Percentiles rank a stretch among this genome's conserved stretches.
Evolutionary conservation across 2,113 vertebrate species (phyloP).

Genomic region (Morone chrysops): DNA sequence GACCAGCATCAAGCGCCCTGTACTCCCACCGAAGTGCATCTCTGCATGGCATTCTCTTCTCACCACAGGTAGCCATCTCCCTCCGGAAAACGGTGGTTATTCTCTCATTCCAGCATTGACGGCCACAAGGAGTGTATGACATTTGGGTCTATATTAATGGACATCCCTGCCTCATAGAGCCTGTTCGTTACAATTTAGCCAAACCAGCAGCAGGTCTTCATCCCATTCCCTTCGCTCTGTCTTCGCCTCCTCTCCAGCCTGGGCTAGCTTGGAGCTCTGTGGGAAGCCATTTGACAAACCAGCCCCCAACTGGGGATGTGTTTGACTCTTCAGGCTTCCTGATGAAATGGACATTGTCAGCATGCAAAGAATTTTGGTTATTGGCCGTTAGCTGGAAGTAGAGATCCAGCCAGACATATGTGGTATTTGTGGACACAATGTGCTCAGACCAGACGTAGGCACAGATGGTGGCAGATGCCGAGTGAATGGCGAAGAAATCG

Average conservation of each 20-base stretch:
- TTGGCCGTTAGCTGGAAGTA: slow-evolving; percentile 35
- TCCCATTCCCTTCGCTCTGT: slow-evolving; percentile 44
- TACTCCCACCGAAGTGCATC: slow-evolving; percentile 46
- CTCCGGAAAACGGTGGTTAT: slow-evolving; percentile 47
- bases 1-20: slow-evolving; percentile 31
- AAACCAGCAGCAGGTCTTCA: slow-evolving; percentile 57
- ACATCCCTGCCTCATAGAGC: slow-evolving; percentile 32
- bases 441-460: neutral
- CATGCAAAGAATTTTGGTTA: slow-evolving; percentile 66
- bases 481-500: slow-evolving; percentile 1
- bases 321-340: slow-evolving; percentile 89
- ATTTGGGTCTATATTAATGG: slow-evolving; percentile 62
- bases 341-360: slow-evolving; percentile 89
- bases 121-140: slow-evolving; percentile 38
- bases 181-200: slow-evolving; percentile 46
- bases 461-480: slow-evolving; percentile 1
- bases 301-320: slow-evolving; percentile 86
- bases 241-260: slow-evolving; percentile 53
- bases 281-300: slow-evolving; percentile 76
- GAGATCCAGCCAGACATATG: slow-evolving; percentile 10
- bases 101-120: slow-evolving; percentile 46
- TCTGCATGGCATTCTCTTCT: slow-evolving; percentile 54
- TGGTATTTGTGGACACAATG: slow-evolving; percentile 30
- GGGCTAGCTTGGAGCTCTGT: slow-evolving; percentile 76
- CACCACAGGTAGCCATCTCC: slow-evolving; percentile 74